Conservation (phyloP, 2,888 invertebrate genomes). For the Oasisia sp. region DNA sequence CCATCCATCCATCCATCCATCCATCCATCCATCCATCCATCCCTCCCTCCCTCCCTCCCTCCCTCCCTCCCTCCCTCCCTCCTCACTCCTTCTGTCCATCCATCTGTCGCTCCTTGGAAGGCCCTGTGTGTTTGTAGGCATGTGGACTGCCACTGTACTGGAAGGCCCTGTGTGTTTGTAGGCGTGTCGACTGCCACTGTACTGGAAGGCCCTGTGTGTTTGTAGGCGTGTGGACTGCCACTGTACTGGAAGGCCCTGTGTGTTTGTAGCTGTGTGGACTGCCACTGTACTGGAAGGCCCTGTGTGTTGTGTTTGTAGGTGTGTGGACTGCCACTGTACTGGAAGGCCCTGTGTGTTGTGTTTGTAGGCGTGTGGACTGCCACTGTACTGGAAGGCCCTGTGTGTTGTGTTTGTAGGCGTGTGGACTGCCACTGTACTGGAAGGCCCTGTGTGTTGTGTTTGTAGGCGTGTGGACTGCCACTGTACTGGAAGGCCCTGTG, state of each 20-base stretch:
- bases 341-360: background rate
- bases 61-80: background rate
- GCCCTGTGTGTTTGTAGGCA: background rate
- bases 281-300: constrained; percentile 7
- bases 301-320: background rate
- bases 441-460: background rate
- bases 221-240: background rate
- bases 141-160: background rate
- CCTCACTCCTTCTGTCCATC: background rate
- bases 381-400: constrained; percentile 7
- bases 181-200: background rate
- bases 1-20: background rate
- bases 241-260: background rate
- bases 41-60: background rate
- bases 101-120: background rate
- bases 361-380: background rate
- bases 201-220: background rate
- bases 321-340: background rate
- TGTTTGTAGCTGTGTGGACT: background rate
- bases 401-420: background rate
- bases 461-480: background rate
- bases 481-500: constrained; percentile 1
- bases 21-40: background rate
- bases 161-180: background rate
- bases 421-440: background rate